Evolutionary conservation across 53 echinoderm and acorn worm genomes (phyloP).

Genomic region (Echinarachnius parma): DNA sequence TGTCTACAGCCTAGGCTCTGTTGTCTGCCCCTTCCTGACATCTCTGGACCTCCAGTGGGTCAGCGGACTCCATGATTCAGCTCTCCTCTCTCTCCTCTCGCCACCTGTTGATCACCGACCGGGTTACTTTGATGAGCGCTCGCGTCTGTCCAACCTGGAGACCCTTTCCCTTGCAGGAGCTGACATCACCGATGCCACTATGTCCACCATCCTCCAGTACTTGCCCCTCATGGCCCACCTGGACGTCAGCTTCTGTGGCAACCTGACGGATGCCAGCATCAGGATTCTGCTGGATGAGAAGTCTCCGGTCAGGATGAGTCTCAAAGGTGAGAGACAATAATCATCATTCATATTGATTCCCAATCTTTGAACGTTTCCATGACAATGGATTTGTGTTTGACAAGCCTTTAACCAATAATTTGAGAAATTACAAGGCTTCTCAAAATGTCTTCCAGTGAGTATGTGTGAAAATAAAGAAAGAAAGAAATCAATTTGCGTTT

Average conservation of each 20-base stretch:
- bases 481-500: no score
- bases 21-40: constrained; percentile 72
- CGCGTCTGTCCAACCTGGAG: constrained; percentile 65
- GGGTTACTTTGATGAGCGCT: constrained; percentile 79
- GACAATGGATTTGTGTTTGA: no score
- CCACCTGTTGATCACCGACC: constrained; percentile 85
- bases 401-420: no score
- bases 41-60: constrained; percentile 87
- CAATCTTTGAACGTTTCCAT: no score
- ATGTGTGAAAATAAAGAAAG: no score
- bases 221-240: constrained; percentile 53
- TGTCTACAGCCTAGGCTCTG: constrained; percentile 64
- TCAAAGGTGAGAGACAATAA: constrained; percentile 84
- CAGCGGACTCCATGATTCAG: constrained; percentile 62
- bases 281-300: constrained; percentile 54
- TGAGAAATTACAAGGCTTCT: no score
- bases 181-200: constrained; percentile 83
- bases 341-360: no score
- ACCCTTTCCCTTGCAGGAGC: constrained; percentile 67
- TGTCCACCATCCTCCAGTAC: constrained; percentile 59
- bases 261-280: constrained; percentile 76
- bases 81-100: constrained; percentile 59
- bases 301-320: constrained; percentile 61
- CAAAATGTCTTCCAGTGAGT: no score
- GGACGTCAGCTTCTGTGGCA: constrained; percentile 81